Conservation (phyloP, 2,113 vertebrate species). For the Nematolebias whitei region DNA sequence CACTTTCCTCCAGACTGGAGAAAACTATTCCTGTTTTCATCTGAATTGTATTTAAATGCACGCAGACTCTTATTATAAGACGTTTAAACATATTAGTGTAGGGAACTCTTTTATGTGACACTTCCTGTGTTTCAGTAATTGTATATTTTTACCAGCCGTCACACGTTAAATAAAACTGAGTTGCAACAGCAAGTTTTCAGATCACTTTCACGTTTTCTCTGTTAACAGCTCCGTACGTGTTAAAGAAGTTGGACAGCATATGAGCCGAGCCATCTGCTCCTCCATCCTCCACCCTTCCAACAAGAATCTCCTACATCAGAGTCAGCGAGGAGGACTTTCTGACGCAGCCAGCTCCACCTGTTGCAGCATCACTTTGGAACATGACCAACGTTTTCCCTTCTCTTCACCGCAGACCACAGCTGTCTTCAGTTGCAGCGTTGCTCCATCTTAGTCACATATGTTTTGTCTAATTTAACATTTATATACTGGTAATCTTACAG, state of each 20-base stretch:
- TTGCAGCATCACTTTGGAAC: conserved; percentile 12
- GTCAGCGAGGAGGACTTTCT: not conserved
- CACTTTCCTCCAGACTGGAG: no score
- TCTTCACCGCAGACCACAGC: conserved; percentile 16
- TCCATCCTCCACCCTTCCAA: not conserved
- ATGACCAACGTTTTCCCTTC: conserved; percentile 13
- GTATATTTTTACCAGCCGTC: not conserved
- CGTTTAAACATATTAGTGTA: not conserved
- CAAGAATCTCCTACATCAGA: conserved; percentile 12
- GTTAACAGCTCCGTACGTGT: conserved; percentile 87
- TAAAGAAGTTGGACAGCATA: conserved; percentile 97
- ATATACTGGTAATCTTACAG: no score
- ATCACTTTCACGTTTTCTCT: conserved; percentile 20
- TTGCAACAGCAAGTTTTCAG: no score
- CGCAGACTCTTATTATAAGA: not conserved
- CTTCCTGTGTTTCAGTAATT: not conserved
- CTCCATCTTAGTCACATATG: conserved; percentile 6
- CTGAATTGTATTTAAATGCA: no score
- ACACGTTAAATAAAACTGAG: not conserved
- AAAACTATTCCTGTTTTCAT: no score
- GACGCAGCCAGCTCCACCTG: conserved; percentile 4
- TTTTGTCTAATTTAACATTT: conserved; percentile 21
- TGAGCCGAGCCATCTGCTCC: conserved; percentile 56
- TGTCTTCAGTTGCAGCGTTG: conserved; percentile 1
- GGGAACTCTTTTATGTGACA: not conserved